Evolutionary conservation across 2,888 invertebrate genomes (phyloP).

Genomic region (Trissoscelio sp.): DNA sequence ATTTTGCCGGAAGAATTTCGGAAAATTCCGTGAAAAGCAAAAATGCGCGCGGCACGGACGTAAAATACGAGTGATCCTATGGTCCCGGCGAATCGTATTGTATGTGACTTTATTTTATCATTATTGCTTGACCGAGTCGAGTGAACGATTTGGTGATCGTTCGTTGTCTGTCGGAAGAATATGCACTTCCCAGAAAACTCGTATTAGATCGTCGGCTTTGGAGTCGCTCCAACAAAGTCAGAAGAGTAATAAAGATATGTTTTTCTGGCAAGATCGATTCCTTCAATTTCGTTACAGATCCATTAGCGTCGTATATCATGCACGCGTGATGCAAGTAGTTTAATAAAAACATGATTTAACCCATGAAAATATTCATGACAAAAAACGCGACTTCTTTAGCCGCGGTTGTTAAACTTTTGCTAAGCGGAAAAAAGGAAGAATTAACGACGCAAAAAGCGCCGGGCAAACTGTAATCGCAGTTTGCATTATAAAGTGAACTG

Average conservation of each 20-base stretch:
- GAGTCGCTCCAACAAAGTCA: constrained; percentile 41
- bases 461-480: constrained; percentile 37
- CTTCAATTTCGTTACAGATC: constrained; percentile 56
- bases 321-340: constrained; percentile 24
- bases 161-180: constrained; percentile 57
- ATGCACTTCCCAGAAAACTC: constrained; percentile 58
- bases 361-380: constrained; percentile 28
- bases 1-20: constrained; percentile 31
- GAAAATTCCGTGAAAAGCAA: constrained; percentile 11
- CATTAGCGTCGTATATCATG: constrained; percentile 59
- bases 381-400: constrained; percentile 31
- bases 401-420: constrained; percentile 22
- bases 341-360: constrained; percentile 40
- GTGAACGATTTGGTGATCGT: constrained; percentile 56
- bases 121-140: constrained; percentile 63
- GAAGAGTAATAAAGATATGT: constrained; percentile 60
- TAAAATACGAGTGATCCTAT: constrained; percentile 41
- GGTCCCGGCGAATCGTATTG: constrained; percentile 47
- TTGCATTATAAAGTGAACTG: constrained; percentile 42
- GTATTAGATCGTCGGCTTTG: constrained; percentile 60
- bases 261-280: constrained; percentile 55
- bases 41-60: constrained; percentile 17
- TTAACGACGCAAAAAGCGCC: constrained; percentile 32
- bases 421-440: constrained; percentile 26
- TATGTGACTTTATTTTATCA: constrained; percentile 54